Percentiles rank a stretch among this genome's conserved stretches.
Conservation (phyloP, 2,797 vertebrate genomes). For the Picus viridis region DNA sequence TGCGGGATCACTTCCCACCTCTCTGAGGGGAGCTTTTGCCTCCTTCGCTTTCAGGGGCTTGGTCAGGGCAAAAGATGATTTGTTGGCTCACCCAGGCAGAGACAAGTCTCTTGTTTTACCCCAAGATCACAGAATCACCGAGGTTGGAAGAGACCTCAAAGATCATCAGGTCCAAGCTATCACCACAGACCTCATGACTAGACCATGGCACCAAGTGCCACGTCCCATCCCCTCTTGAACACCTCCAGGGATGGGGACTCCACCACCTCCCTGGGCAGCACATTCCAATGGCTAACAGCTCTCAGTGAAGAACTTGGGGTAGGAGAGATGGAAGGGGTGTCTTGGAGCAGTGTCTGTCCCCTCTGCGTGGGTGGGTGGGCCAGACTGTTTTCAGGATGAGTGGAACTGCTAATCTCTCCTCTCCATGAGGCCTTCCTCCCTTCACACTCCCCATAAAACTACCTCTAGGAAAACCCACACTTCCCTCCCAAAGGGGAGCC, state of each 20-base stretch:
- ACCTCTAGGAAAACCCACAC: background rate
- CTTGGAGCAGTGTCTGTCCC: background rate
- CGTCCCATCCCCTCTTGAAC: too few relatives aligned
- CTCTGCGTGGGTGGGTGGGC: background rate
- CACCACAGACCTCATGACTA: too few relatives aligned
- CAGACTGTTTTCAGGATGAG: background rate
- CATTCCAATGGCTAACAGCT: too few relatives aligned
- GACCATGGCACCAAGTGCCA: too few relatives aligned
- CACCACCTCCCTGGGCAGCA: too few relatives aligned
- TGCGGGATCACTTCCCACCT: background rate
- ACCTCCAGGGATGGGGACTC: too few relatives aligned
- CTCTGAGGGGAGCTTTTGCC: background rate
- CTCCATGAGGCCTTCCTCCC: background rate
- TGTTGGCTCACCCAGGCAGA: background rate
- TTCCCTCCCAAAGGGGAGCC: background rate
- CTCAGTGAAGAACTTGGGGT: background rate
- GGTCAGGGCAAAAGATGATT: background rate
- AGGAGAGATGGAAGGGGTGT: background rate
- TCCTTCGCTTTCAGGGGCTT: background rate
- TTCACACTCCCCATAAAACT: background rate
- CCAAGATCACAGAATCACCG: too few relatives aligned
- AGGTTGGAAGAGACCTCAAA: too few relatives aligned
- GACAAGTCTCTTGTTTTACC: background rate
- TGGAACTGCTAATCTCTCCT: background rate
- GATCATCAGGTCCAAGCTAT: too few relatives aligned